Conservation (phyloP, 2,113 vertebrate species). For the chimpanzee (Pan troglodytes) region NHGRI_mPanTro3-v2.1_pri NC_072398.2:55453501-55454000, state of each 20-base stretch:
- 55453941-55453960: neutral
- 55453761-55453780: neutral
- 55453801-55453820: neutral
- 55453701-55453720: slow-evolving; percentile 32
- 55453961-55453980: neutral
- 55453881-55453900: neutral
- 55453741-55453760: neutral
- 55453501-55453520: neutral
- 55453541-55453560: slow-evolving; percentile 14
- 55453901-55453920: neutral
- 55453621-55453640: neutral
- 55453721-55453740: neutral
- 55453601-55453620: neutral
- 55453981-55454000: neutral
- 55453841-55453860: neutral
- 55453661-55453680: neutral
- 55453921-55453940: neutral
- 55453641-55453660: neutral
- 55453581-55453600: neutral
- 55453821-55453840: neutral
- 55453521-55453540: neutral
- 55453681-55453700: neutral
- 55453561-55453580: neutral
- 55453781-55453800: neutral
- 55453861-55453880: neutral